These are phyloP conservation scores for Pemphigus obesinymphae DNA, from an alignment of 1,140 invertebrate genomes.

Conservation along the genomic window DNA sequence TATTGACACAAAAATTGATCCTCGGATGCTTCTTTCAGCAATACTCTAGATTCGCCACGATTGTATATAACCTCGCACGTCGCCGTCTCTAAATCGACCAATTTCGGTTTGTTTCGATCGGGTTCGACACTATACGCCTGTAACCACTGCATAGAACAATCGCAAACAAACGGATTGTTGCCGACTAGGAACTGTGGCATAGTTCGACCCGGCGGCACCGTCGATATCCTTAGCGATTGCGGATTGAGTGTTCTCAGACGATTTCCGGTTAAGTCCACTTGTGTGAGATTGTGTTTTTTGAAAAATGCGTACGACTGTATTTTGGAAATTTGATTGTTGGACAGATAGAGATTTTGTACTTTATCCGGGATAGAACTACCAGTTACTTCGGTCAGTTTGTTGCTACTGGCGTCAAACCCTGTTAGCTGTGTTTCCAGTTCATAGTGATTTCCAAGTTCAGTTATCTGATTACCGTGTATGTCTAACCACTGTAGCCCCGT, in stretches of 20 bases:
- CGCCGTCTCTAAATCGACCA: conserved; percentile 83
- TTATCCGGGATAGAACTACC: conserved; percentile 75
- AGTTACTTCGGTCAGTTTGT: conserved; percentile 78
- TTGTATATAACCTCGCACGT: conserved; percentile 83
- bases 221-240: conserved; percentile 77
- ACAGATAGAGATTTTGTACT: conserved; percentile 75
- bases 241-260: conserved; percentile 77
- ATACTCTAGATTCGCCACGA: conserved; percentile 69
- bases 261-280: conserved; percentile 80
- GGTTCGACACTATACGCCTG: conserved; percentile 76
- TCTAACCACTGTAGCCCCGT: conserved; percentile 83
- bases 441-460: conserved; percentile 82
- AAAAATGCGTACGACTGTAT: conserved; percentile 90
- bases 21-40: conserved; percentile 74
- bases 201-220: conserved; percentile 67
- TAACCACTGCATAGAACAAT: conserved; percentile 79
- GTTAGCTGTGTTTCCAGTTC: conserved; percentile 79
- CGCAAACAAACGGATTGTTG: conserved; percentile 84
- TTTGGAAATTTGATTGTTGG: conserved; percentile 79
- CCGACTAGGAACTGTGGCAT: conserved; percentile 87
- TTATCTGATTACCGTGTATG: conserved; percentile 80
- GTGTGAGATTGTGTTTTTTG: conserved; percentile 82
- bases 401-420: conserved; percentile 80
- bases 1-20: conserved; percentile 89
- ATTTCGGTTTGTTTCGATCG: conserved; percentile 73